Percentiles rank a stretch among this genome's conserved stretches.
Evolutionary conservation across 1,140 invertebrate species (phyloP).

Genomic region (Diorhabda carinulata): DNA sequence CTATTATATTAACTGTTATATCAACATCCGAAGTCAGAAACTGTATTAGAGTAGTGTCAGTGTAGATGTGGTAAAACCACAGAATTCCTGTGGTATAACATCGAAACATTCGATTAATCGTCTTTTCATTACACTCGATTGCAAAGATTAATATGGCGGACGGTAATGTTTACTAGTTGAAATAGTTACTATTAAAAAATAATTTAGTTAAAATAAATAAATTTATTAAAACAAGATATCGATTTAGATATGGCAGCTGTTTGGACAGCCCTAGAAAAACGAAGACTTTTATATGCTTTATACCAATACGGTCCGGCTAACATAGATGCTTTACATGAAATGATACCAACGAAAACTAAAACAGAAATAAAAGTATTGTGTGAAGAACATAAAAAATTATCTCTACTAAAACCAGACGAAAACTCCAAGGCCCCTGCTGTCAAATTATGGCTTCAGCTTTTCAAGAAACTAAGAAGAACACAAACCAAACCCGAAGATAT

Average conservation of each 20-base stretch:
- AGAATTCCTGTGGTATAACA: too few relatives aligned
- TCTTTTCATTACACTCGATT: too few relatives aligned
- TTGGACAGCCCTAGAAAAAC: slow-evolving; percentile 32
- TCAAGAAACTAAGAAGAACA: slow-evolving; percentile 20
- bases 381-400: slow-evolving; percentile 28
- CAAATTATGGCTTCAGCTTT: slow-evolving; percentile 32
- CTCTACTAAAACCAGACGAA: slow-evolving; percentile 14
- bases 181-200: too few relatives aligned
- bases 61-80: too few relatives aligned
- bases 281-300: slow-evolving; percentile 26
- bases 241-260: background rate
- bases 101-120: too few relatives aligned
- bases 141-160: too few relatives aligned
- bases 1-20: too few relatives aligned
- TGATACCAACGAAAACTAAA: slow-evolving; percentile 29
- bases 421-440: slow-evolving; percentile 21
- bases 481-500: slow-evolving; percentile 22
- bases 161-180: too few relatives aligned
- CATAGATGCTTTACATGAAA: slow-evolving; percentile 22
- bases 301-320: slow-evolving; percentile 27
- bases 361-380: slow-evolving; percentile 31
- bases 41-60: too few relatives aligned
- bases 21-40: too few relatives aligned
- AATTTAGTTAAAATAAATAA: too few relatives aligned
- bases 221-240: too few relatives aligned